Percentiles rank a stretch among this genome's conserved stretches.
These are phyloP conservation scores for Dryas iulia DNA, from an alignment of 1,140 invertebrate genomes.

Conservation along the genomic window DNA sequence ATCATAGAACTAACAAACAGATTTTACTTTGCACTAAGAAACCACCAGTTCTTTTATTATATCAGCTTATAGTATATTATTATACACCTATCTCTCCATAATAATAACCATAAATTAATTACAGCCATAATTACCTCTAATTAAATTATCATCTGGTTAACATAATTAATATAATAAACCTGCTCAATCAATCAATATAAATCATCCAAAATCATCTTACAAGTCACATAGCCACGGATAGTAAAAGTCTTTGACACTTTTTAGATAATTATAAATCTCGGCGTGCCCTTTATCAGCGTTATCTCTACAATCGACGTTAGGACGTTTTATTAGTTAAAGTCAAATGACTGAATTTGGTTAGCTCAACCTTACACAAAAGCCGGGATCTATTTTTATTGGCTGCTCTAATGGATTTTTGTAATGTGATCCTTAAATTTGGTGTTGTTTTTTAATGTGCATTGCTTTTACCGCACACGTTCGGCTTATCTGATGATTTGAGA, in stretches of 20 bases:
- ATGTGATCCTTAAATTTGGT: conserved; percentile 70
- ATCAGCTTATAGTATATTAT: no score
- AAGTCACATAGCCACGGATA: neutral
- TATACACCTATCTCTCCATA: no score
- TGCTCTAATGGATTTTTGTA: conserved; percentile 75
- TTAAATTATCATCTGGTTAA: neutral
- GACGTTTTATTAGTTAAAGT: conserved; percentile 44
- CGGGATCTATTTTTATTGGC: conserved; percentile 72
- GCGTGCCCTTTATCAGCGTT: conserved; percentile 10
- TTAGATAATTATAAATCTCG: neutral
- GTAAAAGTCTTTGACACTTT: neutral
- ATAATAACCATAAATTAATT: neutral
- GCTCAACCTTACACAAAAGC: conserved; percentile 48
- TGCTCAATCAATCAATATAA: neutral
- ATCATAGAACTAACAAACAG: no score
- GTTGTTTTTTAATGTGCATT: conserved; percentile 57
- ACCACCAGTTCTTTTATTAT: no score
- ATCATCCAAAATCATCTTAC: neutral
- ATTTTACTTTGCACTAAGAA: no score
- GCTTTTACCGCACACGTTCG: conserved; percentile 54
- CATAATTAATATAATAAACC: neutral
- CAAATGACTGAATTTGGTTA: conserved; percentile 61
- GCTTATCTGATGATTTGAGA: conserved; percentile 43
- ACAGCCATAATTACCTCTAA: neutral
- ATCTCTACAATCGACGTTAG: conserved; percentile 43